Percentiles rank a stretch among this genome's conserved stretches.
phyloP scores from a whole-genome alignment of 2,113 vertebrate species.

The Corydoras sp. region DNA sequence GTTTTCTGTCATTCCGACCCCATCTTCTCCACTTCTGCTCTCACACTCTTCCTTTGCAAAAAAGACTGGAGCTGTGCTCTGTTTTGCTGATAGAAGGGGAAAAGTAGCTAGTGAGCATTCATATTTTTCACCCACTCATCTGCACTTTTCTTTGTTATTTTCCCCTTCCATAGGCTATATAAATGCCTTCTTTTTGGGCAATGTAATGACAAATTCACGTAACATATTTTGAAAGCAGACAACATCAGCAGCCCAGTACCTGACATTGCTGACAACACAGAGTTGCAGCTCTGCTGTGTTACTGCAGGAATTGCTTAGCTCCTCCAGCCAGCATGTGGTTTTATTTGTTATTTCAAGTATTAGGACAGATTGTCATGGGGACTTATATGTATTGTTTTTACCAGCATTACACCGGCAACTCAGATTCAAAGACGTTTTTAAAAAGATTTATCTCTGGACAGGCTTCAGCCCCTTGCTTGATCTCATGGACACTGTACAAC shows the following conservation, averaged over 20 bases:
- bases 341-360: no score
- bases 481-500: no score
- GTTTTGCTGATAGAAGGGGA: slow-evolving; percentile 21
- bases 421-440: no score
- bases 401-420: no score
- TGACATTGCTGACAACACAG: neutral
- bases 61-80: neutral
- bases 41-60: neutral
- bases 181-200: neutral
- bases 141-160: neutral
- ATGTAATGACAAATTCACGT: neutral
- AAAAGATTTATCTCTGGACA: no score
- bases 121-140: slow-evolving; percentile 20
- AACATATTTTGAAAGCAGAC: neutral
- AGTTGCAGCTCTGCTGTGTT: neutral
- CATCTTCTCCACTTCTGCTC: neutral
- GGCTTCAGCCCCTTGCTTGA: no score
- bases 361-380: no score
- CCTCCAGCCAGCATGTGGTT: no score
- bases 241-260: neutral
- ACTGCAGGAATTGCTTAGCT: neutral
- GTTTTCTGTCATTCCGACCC: slow-evolving; percentile 25
- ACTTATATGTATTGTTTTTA: no score
- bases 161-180: neutral
- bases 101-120: slow-evolving; percentile 3